These are phyloP conservation scores for Magallana nippona DNA, from an alignment of 2,888 invertebrate species.

Conservation along the genomic window DNA sequence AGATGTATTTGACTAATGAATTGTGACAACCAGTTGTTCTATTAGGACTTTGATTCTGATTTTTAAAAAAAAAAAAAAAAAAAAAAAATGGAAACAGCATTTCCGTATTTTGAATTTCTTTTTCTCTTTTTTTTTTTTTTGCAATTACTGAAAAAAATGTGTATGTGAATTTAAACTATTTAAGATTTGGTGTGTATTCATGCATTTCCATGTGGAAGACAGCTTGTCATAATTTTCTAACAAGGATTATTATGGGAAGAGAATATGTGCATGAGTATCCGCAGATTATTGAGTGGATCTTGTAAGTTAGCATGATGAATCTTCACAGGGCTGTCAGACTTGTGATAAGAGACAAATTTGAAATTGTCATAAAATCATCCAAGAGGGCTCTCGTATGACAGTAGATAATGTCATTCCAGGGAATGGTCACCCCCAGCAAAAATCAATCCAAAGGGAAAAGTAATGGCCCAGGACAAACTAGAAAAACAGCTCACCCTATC, in stretches of 20 bases:
- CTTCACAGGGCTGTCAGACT: conserved; percentile 17
- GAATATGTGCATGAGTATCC: conserved; percentile 1
- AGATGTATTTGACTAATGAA: too few species aligned
- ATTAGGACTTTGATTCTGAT: too few species aligned
- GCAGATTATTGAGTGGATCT: conserved; percentile 21
- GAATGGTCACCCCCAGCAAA: conserved; percentile 35
- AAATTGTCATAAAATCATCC: conserved; percentile 33
- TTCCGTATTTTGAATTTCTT: too few species aligned
- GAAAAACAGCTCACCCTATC: conserved; percentile 30
- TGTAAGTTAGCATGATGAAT: conserved; percentile 26
- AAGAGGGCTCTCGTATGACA: conserved; percentile 27
- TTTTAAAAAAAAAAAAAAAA: too few species aligned
- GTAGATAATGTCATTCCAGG: conserved; percentile 28
- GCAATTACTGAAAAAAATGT: too few species aligned
- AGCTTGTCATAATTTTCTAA: too few species aligned
- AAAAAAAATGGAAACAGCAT: too few species aligned
- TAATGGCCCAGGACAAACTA: conserved; percentile 37
- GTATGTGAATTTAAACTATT: too few species aligned
- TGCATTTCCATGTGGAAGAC: too few species aligned
- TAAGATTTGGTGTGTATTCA: too few species aligned
- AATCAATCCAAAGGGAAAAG: conserved; percentile 7
- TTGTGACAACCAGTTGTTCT: too few species aligned
- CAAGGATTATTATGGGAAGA: not conserved
- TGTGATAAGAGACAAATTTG: conserved; percentile 31
- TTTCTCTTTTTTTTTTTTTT: too few species aligned